A percentile compares a stretch with the other conserved stretches of the same genome.
These are phyloP conservation scores for Psophia crepitans DNA, from an alignment of 2,113 vertebrate species.

Conservation along the genomic window DNA sequence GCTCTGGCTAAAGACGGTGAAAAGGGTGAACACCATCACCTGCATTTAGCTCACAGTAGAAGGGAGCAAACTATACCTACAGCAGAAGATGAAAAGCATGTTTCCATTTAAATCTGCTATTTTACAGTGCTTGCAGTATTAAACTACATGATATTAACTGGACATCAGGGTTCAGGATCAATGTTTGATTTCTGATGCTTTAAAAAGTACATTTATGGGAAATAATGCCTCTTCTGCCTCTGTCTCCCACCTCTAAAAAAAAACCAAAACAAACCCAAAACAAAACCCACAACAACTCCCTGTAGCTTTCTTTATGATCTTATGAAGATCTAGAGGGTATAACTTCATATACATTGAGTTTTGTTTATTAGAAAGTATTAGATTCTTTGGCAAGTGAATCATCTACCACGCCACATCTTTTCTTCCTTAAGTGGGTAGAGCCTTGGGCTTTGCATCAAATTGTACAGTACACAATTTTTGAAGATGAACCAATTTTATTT, in stretches of 20 bases:
- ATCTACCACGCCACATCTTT: not conserved
- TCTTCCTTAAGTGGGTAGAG: not conserved
- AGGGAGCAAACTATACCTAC: not conserved
- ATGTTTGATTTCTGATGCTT: not conserved
- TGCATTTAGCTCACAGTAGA: not conserved
- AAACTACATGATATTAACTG: not conserved
- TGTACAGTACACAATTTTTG: not conserved
- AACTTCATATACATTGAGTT: not conserved
- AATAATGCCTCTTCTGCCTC: not conserved
- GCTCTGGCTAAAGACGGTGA: not conserved
- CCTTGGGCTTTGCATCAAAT: not conserved
- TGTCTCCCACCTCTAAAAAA: not conserved
- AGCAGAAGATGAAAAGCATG: not conserved
- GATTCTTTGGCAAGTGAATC: not conserved
- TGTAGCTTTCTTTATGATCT: not conserved
- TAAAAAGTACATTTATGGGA: not conserved
- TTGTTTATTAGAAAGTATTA: not conserved
- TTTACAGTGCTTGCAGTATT: not conserved
- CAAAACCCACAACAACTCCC: no score
- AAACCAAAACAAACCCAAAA: not conserved
- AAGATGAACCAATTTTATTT: conserved; percentile 28
- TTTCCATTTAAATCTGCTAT: not conserved
- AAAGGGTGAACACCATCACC: not conserved
- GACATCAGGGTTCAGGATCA: not conserved
- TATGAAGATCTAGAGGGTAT: not conserved